These are phyloP conservation scores for Maniola jurtina DNA, from an alignment of 1,140 invertebrate species.

Conservation along the genomic window DNA sequence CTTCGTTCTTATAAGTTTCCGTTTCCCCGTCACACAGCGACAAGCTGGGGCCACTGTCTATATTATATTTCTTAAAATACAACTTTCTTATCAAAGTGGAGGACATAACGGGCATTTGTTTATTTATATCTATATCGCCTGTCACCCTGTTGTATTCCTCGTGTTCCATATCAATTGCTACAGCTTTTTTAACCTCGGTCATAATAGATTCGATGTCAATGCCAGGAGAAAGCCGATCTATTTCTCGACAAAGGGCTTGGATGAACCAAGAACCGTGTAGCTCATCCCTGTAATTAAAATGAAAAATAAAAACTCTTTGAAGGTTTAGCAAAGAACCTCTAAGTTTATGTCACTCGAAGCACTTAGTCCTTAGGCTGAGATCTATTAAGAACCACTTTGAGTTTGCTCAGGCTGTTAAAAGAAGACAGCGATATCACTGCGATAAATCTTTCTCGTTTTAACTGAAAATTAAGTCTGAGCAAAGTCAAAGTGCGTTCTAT, in stretches of 20 bases:
- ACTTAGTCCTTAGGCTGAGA: too few relatives aligned
- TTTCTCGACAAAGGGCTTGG: slow-evolving; percentile 55
- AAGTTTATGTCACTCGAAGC: too few relatives aligned
- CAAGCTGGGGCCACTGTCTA: neutral
- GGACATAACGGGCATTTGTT: slow-evolving; percentile 58
- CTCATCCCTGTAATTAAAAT: slow-evolving; percentile 45
- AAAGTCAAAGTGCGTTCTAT: too few relatives aligned
- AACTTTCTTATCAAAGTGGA: slow-evolving; percentile 59
- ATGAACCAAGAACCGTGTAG: slow-evolving; percentile 60
- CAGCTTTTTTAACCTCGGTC: slow-evolving; percentile 55
- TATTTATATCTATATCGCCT: slow-evolving; percentile 45
- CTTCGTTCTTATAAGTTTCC: slow-evolving; percentile 24
- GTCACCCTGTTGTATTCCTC: slow-evolving; percentile 45
- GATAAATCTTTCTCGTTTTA: too few relatives aligned
- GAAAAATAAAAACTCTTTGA: neutral
- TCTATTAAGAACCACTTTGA: too few relatives aligned
- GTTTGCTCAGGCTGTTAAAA: too few relatives aligned
- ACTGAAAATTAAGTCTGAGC: too few relatives aligned
- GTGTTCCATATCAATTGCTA: slow-evolving; percentile 48
- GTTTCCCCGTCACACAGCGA: slow-evolving; percentile 10
- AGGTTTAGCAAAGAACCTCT: too few relatives aligned
- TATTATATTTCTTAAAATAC: slow-evolving; percentile 45
- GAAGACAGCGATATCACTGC: too few relatives aligned
- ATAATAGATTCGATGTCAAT: slow-evolving; percentile 57
- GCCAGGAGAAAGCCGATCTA: slow-evolving; percentile 37